Conservation (phyloP, 2,797 vertebrate genomes). For the Chlorospingus semifuscus region DNA sequence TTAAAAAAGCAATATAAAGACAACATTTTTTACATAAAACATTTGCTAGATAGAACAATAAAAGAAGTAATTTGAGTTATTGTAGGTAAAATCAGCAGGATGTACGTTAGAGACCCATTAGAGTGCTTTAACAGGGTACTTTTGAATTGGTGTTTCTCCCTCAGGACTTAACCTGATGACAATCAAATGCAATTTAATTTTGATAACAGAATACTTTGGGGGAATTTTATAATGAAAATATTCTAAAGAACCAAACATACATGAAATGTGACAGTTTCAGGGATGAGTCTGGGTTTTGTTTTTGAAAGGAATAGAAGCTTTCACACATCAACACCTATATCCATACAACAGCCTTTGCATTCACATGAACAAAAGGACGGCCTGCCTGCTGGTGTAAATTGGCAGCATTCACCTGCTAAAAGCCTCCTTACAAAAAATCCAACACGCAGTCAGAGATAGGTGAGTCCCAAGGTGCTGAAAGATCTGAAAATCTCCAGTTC, state of each 20-base stretch:
- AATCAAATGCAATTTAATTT: slow-evolving; percentile 53
- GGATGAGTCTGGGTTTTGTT: not conserved
- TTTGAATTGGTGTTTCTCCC: slow-evolving; percentile 10
- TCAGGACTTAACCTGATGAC: slow-evolving; percentile 48
- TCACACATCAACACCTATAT: not conserved
- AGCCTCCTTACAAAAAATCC: not conserved
- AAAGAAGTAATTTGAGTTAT: slow-evolving; percentile 17
- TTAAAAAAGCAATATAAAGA: not conserved
- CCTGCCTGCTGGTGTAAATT: not conserved
- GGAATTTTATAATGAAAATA: slow-evolving; percentile 19
- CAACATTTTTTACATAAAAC: not conserved
- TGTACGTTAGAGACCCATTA: not conserved
- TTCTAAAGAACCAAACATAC: not conserved
- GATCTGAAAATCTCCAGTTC: not conserved
- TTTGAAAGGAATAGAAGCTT: not conserved
- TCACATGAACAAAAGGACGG: not conserved
- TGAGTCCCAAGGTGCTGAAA: not conserved
- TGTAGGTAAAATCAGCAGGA: slow-evolving; percentile 37
- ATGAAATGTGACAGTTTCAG: not conserved
- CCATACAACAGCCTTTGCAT: not conserved
- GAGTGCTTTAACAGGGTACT: slow-evolving; percentile 12
- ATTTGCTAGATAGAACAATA: not conserved
- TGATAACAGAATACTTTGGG: slow-evolving; percentile 23
- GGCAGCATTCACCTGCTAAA: not conserved
- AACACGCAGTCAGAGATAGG: not conserved